phyloP scores from a whole-genome alignment of 2,888 invertebrate genomes.

The Nematopogon swammerdamellus region DNA sequence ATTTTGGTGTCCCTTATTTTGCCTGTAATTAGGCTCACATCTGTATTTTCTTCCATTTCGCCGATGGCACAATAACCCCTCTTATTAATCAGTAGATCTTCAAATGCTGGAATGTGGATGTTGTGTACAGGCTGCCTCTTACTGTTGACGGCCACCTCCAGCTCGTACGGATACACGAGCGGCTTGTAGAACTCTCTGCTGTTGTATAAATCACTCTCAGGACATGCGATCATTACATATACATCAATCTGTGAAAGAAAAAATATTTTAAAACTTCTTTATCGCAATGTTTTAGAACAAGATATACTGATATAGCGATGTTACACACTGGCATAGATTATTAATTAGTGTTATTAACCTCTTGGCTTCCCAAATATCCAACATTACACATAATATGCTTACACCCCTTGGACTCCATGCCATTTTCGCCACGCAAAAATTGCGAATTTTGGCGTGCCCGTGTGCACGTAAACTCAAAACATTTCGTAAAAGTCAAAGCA shows the following conservation, averaged over 20 bases:
- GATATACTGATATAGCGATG: too few species aligned
- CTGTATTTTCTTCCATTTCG: constrained; percentile 39
- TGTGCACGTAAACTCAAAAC: too few species aligned
- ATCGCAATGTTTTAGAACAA: too few species aligned
- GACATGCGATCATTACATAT: constrained; percentile 89
- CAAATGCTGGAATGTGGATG: constrained; percentile 71
- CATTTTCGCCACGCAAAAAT: too few species aligned
- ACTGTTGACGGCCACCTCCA: constrained; percentile 77
- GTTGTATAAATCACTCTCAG: constrained; percentile 83
- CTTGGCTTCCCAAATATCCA: too few species aligned
- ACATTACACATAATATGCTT: too few species aligned
- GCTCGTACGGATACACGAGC: constrained; percentile 87
- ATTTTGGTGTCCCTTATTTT: constrained; percentile 54
- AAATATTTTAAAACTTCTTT: background rate
- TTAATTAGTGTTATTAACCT: too few species aligned
- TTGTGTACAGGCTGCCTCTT: constrained; percentile 47
- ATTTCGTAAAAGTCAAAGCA: too few species aligned
- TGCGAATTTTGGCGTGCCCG: too few species aligned
- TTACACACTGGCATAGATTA: too few species aligned
- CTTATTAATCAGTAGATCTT: constrained; percentile 66
- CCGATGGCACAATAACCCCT: constrained; percentile 45
- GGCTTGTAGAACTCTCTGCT: constrained; percentile 87
- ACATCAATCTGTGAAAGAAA: constrained; percentile 69
- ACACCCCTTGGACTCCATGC: too few species aligned
- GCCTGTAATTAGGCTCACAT: constrained; percentile 76